Evolutionary conservation across 2,797 vertebrate species (phyloP).

Genomic region (Ispidina lecontei): DNA sequence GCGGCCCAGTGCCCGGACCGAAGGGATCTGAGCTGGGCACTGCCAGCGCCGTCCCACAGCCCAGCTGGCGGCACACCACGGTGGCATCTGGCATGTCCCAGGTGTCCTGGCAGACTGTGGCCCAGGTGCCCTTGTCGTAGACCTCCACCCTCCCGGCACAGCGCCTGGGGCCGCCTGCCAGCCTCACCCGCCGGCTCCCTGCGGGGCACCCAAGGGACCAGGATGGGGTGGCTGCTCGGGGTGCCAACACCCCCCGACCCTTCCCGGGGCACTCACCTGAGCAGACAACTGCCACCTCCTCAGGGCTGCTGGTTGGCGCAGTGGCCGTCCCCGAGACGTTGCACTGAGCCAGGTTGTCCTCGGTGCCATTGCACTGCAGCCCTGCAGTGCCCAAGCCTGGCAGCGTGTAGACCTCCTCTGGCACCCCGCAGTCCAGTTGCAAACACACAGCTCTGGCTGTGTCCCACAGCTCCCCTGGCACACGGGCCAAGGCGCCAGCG

Average conservation of each 20-base stretch:
- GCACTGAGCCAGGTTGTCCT: not conserved
- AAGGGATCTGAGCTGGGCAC: not conserved
- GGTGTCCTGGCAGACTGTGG: conserved; percentile 54
- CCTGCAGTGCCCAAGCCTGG: accelerated
- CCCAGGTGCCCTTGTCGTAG: conserved; percentile 44
- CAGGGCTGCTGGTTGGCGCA: accelerated
- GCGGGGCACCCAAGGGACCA: not conserved
- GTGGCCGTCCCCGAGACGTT: accelerated
- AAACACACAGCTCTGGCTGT: not conserved
- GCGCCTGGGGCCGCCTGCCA: conserved; percentile 14
- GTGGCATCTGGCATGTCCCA: conserved; percentile 46
- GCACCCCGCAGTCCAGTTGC: not conserved
- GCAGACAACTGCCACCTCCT: not conserved
- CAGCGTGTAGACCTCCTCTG: accelerated
- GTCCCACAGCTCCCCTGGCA: not conserved
- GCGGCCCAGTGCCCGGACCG: not conserved
- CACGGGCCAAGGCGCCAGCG: not conserved
- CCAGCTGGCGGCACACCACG: conserved; percentile 67
- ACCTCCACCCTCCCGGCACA: conserved; percentile 67
- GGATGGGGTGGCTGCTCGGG: accelerated
- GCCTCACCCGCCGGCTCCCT: conserved; percentile 58
- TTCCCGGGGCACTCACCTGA: not conserved
- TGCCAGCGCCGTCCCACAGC: conserved; percentile 56
- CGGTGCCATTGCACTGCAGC: not conserved
- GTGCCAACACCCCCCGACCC: not conserved